phyloP scores from a whole-genome alignment of 2,797 vertebrate species.

The Sylvilagus floridanus region DNA sequence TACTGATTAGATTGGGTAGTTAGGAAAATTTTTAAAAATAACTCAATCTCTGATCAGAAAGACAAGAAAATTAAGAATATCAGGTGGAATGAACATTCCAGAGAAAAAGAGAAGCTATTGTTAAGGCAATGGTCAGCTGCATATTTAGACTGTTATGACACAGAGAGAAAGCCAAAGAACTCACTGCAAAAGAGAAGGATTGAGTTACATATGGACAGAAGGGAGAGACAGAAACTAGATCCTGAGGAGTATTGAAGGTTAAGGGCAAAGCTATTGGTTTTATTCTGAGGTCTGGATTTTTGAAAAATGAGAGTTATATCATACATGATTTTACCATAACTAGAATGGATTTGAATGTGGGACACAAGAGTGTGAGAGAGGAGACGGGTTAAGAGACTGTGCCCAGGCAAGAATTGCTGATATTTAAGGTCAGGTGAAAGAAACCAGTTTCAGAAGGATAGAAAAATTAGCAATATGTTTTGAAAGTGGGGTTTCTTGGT shows the following conservation, averaged over 20 bases:
- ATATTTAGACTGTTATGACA: background rate
- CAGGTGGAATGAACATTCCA: background rate
- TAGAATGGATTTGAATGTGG: background rate
- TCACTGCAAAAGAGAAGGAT: background rate
- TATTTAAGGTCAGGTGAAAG: background rate
- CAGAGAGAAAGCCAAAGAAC: background rate
- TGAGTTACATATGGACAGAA: background rate
- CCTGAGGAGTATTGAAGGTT: background rate
- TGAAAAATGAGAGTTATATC: background rate
- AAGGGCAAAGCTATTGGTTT: background rate
- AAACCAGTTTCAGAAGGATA: background rate
- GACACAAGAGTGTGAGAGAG: background rate
- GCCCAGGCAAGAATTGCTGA: background rate
- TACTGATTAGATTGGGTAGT: background rate
- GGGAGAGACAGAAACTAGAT: background rate
- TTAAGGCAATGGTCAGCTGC: background rate
- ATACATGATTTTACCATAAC: background rate
- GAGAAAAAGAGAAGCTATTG: background rate
- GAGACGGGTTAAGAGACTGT: background rate
- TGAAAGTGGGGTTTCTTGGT: background rate
- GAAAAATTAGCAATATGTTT: background rate
- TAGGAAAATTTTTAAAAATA: background rate
- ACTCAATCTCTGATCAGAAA: background rate
- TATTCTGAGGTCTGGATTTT: background rate
- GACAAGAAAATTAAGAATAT: background rate